A percentile compares a stretch with the other conserved stretches of the same genome.
These are phyloP conservation scores for Pseudachorutes palmiensis DNA, from an alignment of 1,140 invertebrate species.

Conservation along the genomic window DNA sequence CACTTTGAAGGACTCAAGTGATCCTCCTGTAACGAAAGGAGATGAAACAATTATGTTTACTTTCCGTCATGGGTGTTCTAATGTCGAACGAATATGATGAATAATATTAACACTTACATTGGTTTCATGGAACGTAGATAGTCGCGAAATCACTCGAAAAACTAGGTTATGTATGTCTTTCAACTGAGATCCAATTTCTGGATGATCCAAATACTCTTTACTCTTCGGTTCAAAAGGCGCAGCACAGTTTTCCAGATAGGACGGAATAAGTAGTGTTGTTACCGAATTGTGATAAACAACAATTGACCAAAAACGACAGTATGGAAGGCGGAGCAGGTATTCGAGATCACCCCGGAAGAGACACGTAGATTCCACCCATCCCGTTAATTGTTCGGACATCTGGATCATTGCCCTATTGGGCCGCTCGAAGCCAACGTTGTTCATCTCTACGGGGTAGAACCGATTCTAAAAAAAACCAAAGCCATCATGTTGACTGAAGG, in stretches of 20 bases:
- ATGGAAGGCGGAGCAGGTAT: constrained; percentile 44
- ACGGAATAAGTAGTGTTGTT: constrained; percentile 43
- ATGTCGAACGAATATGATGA: background rate
- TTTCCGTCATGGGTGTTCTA: background rate
- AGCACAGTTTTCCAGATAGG: constrained; percentile 45
- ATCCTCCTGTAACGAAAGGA: constrained; percentile 40
- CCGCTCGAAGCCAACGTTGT: no score
- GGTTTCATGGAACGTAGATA: constrained; percentile 48
- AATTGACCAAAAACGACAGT: constrained; percentile 48
- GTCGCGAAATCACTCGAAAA: constrained; percentile 47
- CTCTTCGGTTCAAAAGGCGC: constrained; percentile 40
- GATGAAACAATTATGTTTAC: background rate
- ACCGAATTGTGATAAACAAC: constrained; percentile 45
- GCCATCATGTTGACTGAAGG: no score
- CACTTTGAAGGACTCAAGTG: constrained; percentile 45
- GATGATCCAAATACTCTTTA: constrained; percentile 19
- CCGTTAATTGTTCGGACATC: no score
- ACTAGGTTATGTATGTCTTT: constrained; percentile 41
- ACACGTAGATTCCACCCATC: constrained; percentile 45
- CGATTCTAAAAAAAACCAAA: no score
- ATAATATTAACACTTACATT: constrained; percentile 40
- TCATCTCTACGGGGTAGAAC: no score
- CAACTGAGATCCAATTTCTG: constrained; percentile 19
- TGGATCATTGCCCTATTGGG: no score
- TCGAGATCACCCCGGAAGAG: constrained; percentile 46